phyloP scores from a whole-genome alignment of 2,113 vertebrate genomes.

The Columba livia region DNA sequence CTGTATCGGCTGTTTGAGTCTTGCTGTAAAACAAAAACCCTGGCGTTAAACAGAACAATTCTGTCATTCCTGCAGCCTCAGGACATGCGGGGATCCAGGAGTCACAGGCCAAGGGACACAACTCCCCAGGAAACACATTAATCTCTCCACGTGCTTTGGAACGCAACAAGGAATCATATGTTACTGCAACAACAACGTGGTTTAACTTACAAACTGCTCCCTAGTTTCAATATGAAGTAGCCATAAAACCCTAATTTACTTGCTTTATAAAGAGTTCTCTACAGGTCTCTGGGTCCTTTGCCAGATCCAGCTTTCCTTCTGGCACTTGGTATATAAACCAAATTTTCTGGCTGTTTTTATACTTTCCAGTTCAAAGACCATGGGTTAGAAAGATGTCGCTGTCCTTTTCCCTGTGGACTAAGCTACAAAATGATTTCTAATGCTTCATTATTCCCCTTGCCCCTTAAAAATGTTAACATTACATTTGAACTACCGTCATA shows the following conservation, averaged over 20 bases:
- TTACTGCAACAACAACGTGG: neutral
- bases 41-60: neutral
- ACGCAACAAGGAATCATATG: neutral
- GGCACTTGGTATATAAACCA: neutral
- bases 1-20: conserved; percentile 86
- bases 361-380: conserved; percentile 2
- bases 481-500: neutral
- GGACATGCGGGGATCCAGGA: neutral
- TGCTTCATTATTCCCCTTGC: neutral
- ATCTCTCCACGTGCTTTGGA: neutral
- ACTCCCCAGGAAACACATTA: neutral
- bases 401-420: neutral
- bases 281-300: neutral
- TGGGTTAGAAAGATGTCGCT: neutral
- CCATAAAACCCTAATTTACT: conserved; percentile 21
- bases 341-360: conserved; percentile 18
- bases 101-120: neutral
- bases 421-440: neutral
- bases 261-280: neutral
- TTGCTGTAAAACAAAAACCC: conserved; percentile 82
- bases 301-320: neutral
- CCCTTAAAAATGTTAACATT: neutral
- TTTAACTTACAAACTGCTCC: neutral
- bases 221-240: neutral
- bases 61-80: neutral